A percentile compares a stretch with the other conserved stretches of the same genome.
phyloP scores from a whole-genome alignment of 2,888 invertebrate species.

The Macaria liturata region DNA sequence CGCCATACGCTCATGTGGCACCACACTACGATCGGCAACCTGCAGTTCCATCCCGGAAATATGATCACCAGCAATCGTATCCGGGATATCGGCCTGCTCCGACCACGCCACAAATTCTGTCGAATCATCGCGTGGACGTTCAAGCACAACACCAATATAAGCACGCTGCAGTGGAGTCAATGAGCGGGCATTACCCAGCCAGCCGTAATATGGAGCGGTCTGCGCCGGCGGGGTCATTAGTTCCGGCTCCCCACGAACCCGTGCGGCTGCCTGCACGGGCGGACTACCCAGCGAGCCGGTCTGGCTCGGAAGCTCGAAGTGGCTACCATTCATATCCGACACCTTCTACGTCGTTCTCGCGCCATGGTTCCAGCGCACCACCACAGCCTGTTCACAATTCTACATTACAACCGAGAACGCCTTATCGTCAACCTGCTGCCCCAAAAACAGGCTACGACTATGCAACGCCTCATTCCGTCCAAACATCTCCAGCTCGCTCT shows the following conservation, averaged over 20 bases:
- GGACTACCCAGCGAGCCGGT: conserved; percentile 60
- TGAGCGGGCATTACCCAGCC: conserved; percentile 59
- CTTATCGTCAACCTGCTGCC: conserved; percentile 56
- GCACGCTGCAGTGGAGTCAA: conserved; percentile 56
- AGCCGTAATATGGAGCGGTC: conserved; percentile 60
- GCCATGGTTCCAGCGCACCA: conserved; percentile 54
- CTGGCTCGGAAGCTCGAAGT: conserved; percentile 53
- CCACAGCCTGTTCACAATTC: conserved; percentile 61
- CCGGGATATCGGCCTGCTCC: conserved; percentile 69
- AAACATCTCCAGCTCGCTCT: conserved; percentile 65
- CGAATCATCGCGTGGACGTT: conserved; percentile 63
- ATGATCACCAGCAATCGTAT: conserved; percentile 74
- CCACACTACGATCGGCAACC: conserved; percentile 68
- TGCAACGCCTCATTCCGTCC: conserved; percentile 56
- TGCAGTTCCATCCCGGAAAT: conserved; percentile 63
- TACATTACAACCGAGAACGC: conserved; percentile 52
- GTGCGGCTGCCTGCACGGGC: conserved; percentile 56
- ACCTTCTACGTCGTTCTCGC: conserved; percentile 67
- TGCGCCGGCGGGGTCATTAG: conserved; percentile 55
- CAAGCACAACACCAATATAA: conserved; percentile 66
- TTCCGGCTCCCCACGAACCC: conserved; percentile 57
- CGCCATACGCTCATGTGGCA: conserved; percentile 57
- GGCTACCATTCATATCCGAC: conserved; percentile 58
- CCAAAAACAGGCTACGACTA: conserved; percentile 69
- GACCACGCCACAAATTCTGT: conserved; percentile 54